These are phyloP conservation scores for Hippopotamus amphibius DNA, from an alignment of 2,113 vertebrate genomes.

Conservation along the genomic window DNA sequence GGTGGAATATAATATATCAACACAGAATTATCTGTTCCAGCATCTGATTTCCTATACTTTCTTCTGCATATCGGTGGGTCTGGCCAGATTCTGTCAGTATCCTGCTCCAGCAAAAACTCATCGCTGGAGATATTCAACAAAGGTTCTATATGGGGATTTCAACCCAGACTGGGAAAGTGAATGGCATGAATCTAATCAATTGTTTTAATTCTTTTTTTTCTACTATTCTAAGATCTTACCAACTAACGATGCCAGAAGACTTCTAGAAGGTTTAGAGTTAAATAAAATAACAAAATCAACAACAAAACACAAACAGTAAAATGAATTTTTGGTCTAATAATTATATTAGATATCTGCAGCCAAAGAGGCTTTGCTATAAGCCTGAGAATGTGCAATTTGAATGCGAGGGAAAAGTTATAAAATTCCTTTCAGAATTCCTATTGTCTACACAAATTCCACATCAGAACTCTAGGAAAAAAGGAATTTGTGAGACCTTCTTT, in stretches of 20 bases:
- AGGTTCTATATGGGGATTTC: not conserved
- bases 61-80: not conserved
- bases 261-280: not conserved
- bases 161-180: not conserved
- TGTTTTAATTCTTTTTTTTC: not conserved
- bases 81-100: not conserved
- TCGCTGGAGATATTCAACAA: not conserved
- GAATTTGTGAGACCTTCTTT: not conserved
- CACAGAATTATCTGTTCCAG: not conserved
- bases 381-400: not conserved
- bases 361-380: not conserved
- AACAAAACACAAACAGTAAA: not conserved
- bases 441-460: not conserved
- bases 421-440: constrained; percentile 25
- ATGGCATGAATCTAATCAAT: not conserved
- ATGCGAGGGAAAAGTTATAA: constrained; percentile 13
- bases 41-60: not conserved
- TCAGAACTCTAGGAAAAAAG: not conserved
- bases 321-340: not conserved
- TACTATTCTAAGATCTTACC: not conserved
- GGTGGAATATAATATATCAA: not conserved
- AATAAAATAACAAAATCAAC: not conserved
- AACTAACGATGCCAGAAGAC: not conserved
- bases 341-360: not conserved
- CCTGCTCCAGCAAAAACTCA: not conserved